A percentile compares a stretch with the other conserved stretches of the same genome.
Conservation (phyloP, 1,140 invertebrate genomes). For the Papilio xuthus region DNA sequence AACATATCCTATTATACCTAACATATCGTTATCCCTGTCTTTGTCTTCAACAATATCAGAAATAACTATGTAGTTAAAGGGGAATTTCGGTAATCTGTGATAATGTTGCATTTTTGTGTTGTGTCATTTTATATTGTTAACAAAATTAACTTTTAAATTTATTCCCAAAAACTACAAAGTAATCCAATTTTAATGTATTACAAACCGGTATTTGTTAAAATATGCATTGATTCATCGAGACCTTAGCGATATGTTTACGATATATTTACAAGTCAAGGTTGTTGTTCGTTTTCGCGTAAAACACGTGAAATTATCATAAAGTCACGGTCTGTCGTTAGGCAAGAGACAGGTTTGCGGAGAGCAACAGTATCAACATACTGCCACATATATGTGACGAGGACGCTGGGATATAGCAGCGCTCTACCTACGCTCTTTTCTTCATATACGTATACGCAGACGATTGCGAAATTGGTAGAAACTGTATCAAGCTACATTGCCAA, state of each 20-base stretch:
- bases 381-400: not conserved
- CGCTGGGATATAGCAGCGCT: not conserved
- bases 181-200: constrained; percentile 1
- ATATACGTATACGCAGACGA: not conserved
- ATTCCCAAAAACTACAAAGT: not conserved
- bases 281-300: constrained; percentile 37
- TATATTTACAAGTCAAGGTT: constrained; percentile 28
- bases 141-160: not conserved
- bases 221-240: constrained; percentile 20
- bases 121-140: not conserved
- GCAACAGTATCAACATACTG: constrained; percentile 23
- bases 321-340: constrained; percentile 47
- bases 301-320: constrained; percentile 45
- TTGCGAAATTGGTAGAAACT: not conserved
- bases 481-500: not conserved
- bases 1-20: too few relatives aligned
- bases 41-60: too few relatives aligned
- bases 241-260: constrained; percentile 17
- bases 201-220: not conserved
- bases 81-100: too few relatives aligned
- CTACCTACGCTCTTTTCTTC: not conserved
- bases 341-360: constrained; percentile 36
- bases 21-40: too few relatives aligned
- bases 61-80: too few relatives aligned
- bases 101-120: too few relatives aligned